Conservation (phyloP, 2,113 vertebrate species). For the Caracal caracal region DNA sequence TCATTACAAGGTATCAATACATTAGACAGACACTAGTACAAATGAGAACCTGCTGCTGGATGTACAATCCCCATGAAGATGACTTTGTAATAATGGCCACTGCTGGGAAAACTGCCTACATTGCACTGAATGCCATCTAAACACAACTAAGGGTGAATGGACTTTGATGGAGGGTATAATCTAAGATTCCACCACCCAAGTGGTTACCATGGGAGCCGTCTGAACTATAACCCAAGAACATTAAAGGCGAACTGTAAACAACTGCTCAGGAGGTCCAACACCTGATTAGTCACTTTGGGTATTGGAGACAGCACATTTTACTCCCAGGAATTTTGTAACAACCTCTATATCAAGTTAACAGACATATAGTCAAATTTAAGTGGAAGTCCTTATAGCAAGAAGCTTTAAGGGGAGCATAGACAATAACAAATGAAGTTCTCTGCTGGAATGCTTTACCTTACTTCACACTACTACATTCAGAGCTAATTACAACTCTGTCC, state of each 20-base stretch:
- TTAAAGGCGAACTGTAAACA: neutral
- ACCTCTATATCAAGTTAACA: neutral
- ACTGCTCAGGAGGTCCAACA: neutral
- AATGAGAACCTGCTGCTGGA: neutral
- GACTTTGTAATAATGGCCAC: neutral
- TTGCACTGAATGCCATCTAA: neutral
- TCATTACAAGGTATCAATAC: neutral
- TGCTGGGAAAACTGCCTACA: neutral
- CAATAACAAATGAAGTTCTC: neutral
- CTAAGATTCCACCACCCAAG: neutral
- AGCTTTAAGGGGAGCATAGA: neutral
- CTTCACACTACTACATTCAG: neutral
- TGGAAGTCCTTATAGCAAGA: neutral
- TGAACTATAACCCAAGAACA: neutral
- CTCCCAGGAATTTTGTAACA: neutral
- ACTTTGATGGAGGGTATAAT: neutral
- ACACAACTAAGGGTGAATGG: neutral
- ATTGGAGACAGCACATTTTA: neutral
- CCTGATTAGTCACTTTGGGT: neutral
- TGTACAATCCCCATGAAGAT: neutral
- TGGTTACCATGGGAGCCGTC: neutral
- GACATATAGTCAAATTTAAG: neutral
- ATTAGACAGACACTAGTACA: neutral
- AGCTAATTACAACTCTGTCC: neutral
- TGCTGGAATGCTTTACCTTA: neutral